Conservation (phyloP, 2,797 vertebrate species). For the Rhabdophis nuchalis region DNA sequence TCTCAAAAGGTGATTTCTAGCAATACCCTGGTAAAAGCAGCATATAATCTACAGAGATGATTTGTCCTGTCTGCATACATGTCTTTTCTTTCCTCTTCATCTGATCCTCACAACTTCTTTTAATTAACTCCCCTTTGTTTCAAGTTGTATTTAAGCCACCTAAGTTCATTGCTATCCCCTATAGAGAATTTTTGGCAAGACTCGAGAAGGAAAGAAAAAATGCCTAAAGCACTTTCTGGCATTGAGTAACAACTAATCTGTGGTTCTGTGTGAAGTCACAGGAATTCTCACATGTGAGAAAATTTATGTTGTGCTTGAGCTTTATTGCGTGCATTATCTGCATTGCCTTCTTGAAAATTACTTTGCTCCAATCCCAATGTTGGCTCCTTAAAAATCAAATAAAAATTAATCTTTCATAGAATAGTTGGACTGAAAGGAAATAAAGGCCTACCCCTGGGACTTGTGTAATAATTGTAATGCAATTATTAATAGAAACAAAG, state of each 20-base stretch:
- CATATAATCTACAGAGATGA: background rate
- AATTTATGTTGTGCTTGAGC: conserved; percentile 12
- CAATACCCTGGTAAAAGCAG: conserved; percentile 7
- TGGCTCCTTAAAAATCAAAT: background rate
- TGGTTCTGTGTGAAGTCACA: conserved; percentile 20
- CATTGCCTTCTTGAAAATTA: conserved; percentile 12
- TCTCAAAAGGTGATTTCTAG: background rate
- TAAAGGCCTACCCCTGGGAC: background rate
- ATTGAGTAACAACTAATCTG: conserved; percentile 16
- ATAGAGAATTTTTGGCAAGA: conserved; percentile 28
- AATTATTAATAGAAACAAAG: conserved; percentile 19
- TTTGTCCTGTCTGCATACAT: conserved; percentile 1
- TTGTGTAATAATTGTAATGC: conserved; percentile 2
- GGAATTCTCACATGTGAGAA: conserved; percentile 19
- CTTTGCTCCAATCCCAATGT: background rate
- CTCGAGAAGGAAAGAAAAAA: background rate
- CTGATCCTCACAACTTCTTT: background rate
- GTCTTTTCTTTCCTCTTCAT: background rate
- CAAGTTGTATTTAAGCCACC: conserved; percentile 27
- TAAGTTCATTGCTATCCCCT: conserved; percentile 19
- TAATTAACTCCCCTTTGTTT: conserved; percentile 17
- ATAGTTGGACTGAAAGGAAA: background rate
- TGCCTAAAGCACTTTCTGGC: conserved; percentile 30
- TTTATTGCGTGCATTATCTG: background rate
- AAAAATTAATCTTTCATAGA: conserved; percentile 16